Evolutionary conservation across 2,113 vertebrate species (phyloP).

Genomic region (Chroicocephalus ridibundus): DNA sequence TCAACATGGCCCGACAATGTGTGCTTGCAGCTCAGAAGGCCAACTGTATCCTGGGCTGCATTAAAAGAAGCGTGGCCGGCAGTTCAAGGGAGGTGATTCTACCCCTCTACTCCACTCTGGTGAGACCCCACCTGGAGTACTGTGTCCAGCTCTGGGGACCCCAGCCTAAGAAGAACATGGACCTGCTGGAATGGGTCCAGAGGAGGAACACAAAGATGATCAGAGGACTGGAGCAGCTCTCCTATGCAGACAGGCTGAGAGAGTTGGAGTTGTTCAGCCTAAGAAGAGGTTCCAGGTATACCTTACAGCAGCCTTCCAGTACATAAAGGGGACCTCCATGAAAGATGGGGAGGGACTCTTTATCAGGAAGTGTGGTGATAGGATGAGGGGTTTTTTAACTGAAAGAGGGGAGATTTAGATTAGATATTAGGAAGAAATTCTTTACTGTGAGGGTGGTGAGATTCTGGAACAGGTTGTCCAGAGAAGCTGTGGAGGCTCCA

Average conservation of each 20-base stretch:
- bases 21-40: not conserved
- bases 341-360: not conserved
- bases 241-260: not conserved
- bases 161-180: not conserved
- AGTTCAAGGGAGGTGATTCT: not conserved
- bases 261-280: not conserved
- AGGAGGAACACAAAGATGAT: not conserved
- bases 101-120: not conserved
- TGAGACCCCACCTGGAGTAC: not conserved
- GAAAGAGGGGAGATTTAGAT: too few relatives aligned
- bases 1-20: not conserved
- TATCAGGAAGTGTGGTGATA: too few relatives aligned
- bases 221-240: not conserved
- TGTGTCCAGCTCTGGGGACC: not conserved
- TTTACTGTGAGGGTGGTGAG: too few relatives aligned
- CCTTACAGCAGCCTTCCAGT: not conserved
- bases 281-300: not conserved
- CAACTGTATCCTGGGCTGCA: not conserved
- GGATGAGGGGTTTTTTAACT: too few relatives aligned
- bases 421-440: too few relatives aligned
- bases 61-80: not conserved
- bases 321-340: not conserved
- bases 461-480: too few relatives aligned
- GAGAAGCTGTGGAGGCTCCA: too few relatives aligned
- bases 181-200: not conserved